Evolutionary conservation across 2,888 invertebrate species (phyloP).

Genomic region (Pimpla rufipes): DNA sequence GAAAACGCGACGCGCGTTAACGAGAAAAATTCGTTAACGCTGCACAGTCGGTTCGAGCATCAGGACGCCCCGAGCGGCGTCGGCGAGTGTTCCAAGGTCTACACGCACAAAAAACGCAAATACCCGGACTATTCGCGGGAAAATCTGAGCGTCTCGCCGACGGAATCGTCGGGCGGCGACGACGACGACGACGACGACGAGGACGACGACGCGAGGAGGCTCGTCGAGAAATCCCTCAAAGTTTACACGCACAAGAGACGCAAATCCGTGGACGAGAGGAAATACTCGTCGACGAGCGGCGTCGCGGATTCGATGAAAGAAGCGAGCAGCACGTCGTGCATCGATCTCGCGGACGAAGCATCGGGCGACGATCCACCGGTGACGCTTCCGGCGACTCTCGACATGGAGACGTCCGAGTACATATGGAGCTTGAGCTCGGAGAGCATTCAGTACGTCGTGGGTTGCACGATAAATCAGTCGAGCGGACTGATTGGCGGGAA

Average conservation of each 20-base stretch:
- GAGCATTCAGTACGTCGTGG: constrained; percentile 79
- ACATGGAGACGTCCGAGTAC: constrained; percentile 81
- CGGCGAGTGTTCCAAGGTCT: constrained; percentile 82
- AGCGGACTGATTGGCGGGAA: constrained; percentile 61
- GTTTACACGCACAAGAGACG: constrained; percentile 83
- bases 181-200: not conserved
- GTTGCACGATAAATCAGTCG: constrained; percentile 73
- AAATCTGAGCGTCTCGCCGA: constrained; percentile 19
- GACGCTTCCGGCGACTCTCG: constrained; percentile 78
- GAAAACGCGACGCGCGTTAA: constrained; percentile 49
- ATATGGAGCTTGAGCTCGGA: constrained; percentile 79
- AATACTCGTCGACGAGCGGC: constrained; percentile 51
- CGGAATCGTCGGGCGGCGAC: constrained; percentile 35
- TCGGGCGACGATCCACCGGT: constrained; percentile 77
- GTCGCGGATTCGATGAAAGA: constrained; percentile 62
- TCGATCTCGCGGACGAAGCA: constrained; percentile 80
- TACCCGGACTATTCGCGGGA: constrained; percentile 60
- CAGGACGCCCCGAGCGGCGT: constrained; percentile 72
- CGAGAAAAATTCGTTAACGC: constrained; percentile 58
- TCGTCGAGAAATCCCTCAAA: constrained; percentile 81
- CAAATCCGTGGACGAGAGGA: constrained; percentile 74
- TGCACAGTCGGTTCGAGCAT: constrained; percentile 57
- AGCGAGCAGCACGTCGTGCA: constrained; percentile 75
- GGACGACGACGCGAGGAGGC: constrained; percentile 56
- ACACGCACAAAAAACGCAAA: constrained; percentile 82